A percentile compares a stretch with the other conserved stretches of the same genome.
phyloP scores from a whole-genome alignment of 2,888 invertebrate species.

The Exephanes ischioxanthus region DNA sequence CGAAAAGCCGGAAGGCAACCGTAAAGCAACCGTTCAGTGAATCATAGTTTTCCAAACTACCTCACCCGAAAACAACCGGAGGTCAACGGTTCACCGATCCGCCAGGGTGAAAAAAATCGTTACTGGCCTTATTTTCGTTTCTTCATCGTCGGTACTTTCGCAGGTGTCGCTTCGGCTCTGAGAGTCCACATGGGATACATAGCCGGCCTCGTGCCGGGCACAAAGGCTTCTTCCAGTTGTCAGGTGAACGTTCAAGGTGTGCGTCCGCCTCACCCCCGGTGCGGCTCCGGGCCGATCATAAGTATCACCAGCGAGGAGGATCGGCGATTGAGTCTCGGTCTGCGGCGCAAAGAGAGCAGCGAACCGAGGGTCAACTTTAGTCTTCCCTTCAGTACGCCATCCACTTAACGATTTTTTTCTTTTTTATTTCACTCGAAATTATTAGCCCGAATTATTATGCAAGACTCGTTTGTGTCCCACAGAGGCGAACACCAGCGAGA shows the following conservation, averaged over 20 bases:
- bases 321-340: constrained; percentile 81
- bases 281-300: constrained; percentile 83
- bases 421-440: background rate
- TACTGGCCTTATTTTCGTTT: background rate
- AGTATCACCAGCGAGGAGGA: constrained; percentile 83
- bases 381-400: constrained; percentile 79
- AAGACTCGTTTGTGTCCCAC: constrained; percentile 30
- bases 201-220: constrained; percentile 89
- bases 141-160: background rate
- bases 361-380: constrained; percentile 89
- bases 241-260: constrained; percentile 81
- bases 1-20: background rate
- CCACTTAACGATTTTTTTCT: background rate
- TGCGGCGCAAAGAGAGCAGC: constrained; percentile 82
- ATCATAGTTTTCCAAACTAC: background rate
- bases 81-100: background rate
- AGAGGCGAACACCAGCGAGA: constrained; percentile 78
- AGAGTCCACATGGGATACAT: constrained; percentile 91
- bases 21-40: background rate
- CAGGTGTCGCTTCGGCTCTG: constrained; percentile 89
- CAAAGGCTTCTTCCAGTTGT: constrained; percentile 85
- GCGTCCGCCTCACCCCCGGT: constrained; percentile 79
- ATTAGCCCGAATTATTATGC: background rate
- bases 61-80: background rate
- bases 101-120: background rate